These are phyloP conservation scores for Eubasilissa regina DNA, from an alignment of 1,140 invertebrate genomes.

Conservation along the genomic window DNA sequence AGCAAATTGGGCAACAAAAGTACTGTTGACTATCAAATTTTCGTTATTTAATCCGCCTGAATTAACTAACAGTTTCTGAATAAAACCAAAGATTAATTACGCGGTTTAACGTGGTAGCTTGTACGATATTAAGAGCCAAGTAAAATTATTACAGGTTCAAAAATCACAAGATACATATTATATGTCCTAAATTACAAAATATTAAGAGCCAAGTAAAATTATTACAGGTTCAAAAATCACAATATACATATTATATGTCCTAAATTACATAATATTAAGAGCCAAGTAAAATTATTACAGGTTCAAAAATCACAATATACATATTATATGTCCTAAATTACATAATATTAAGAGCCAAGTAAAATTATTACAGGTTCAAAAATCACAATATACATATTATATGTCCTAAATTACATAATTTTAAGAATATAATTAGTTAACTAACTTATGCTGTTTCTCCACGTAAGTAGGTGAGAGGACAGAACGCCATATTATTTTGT, in stretches of 20 bases:
- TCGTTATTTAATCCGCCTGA: constrained; percentile 7
- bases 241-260: too few species aligned
- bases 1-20: too few species aligned
- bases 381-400: not conserved
- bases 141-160: constrained; percentile 30
- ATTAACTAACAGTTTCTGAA: constrained; percentile 33
- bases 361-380: constrained; percentile 24
- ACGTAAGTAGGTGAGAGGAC: too few species aligned
- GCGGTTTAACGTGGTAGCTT: constrained; percentile 18
- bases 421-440: too few species aligned
- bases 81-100: constrained; percentile 51
- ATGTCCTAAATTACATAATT: too few species aligned
- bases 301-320: not conserved
- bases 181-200: too few species aligned
- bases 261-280: too few species aligned
- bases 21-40: constrained; percentile 45
- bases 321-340: too few species aligned
- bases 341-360: constrained; percentile 26
- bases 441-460: too few species aligned
- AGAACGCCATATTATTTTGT: too few species aligned
- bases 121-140: constrained; percentile 28
- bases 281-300: constrained; percentile 22
- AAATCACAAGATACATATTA: not conserved
- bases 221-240: constrained; percentile 13
- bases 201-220: not conserved